Evolutionary conservation across 1,140 invertebrate genomes (phyloP).

Genomic region (Drosophila repletoides): DNA sequence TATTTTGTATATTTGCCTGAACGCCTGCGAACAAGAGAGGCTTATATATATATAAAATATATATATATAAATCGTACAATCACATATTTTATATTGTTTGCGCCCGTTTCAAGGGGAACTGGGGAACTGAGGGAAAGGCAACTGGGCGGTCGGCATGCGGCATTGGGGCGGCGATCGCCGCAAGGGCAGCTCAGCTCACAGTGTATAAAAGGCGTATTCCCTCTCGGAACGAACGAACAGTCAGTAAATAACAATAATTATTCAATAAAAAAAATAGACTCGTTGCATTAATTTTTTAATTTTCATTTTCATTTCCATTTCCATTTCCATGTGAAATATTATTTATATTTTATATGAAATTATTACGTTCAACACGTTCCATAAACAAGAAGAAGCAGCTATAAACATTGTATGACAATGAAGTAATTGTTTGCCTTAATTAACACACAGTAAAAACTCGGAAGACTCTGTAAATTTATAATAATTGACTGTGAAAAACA

Average conservation of each 20-base stretch:
- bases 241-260: slow-evolving; percentile 8
- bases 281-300: slow-evolving; percentile 10
- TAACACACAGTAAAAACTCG: slow-evolving; percentile 38
- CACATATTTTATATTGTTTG: slow-evolving; percentile 35
- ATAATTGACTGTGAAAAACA: slow-evolving; percentile 45
- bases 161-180: slow-evolving; percentile 28
- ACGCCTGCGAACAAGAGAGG: no score
- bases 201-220: not conserved
- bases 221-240: not conserved
- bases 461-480: slow-evolving; percentile 33
- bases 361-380: slow-evolving; percentile 30
- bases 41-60: no score
- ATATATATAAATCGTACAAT: slow-evolving; percentile 37
- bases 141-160: slow-evolving; percentile 20
- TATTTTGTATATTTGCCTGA: slow-evolving; percentile 25
- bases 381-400: not conserved
- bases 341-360: slow-evolving; percentile 31
- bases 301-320: slow-evolving; percentile 20
- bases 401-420: slow-evolving; percentile 28
- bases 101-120: not conserved
- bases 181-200: slow-evolving; percentile 17
- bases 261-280: slow-evolving; percentile 15
- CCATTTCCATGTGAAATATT: slow-evolving; percentile 21
- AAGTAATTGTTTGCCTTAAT: slow-evolving; percentile 45
- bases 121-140: slow-evolving; percentile 2